Percentiles rank a stretch among this genome's conserved stretches.
phyloP scores from a whole-genome alignment of 2,797 vertebrate genomes.

The Thaleichthys pacificus region DNA sequence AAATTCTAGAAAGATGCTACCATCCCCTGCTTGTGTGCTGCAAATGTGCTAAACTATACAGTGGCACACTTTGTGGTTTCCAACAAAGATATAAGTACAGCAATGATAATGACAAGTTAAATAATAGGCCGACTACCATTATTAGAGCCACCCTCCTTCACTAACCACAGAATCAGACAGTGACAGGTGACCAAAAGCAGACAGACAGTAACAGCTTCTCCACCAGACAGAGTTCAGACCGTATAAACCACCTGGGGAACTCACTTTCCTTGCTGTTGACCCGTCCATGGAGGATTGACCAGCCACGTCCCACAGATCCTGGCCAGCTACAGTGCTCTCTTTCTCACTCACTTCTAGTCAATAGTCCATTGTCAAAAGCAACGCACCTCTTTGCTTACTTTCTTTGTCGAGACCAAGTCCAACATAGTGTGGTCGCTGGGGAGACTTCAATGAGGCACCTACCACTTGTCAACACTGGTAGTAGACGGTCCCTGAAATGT shows the following conservation, averaged over 20 bases:
- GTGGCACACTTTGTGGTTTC: no score
- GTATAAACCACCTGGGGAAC: slow-evolving; percentile 36
- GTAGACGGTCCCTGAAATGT: slow-evolving; percentile 63
- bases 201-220: no score
- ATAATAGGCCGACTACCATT: no score
- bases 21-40: no score
- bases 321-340: slow-evolving; percentile 18
- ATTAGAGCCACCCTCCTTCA: no score
- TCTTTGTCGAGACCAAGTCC: slow-evolving; percentile 43
- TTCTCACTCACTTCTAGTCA: slow-evolving; percentile 15
- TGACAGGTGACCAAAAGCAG: no score
- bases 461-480: slow-evolving; percentile 54
- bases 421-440: slow-evolving; percentile 48
- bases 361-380: slow-evolving; percentile 51
- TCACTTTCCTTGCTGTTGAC: slow-evolving; percentile 65
- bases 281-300: slow-evolving; percentile 60
- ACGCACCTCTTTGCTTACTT: slow-evolving; percentile 50
- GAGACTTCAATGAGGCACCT: slow-evolving; percentile 32
- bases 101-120: no score
- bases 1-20: no score
- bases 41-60: no score
- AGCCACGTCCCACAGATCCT: slow-evolving; percentile 40
- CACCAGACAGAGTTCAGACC: no score
- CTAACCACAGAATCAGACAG: no score
- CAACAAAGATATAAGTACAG: no score